These are phyloP conservation scores for Argentina silus DNA, from an alignment of 2,797 vertebrate genomes.

Conservation along the genomic window DNA sequence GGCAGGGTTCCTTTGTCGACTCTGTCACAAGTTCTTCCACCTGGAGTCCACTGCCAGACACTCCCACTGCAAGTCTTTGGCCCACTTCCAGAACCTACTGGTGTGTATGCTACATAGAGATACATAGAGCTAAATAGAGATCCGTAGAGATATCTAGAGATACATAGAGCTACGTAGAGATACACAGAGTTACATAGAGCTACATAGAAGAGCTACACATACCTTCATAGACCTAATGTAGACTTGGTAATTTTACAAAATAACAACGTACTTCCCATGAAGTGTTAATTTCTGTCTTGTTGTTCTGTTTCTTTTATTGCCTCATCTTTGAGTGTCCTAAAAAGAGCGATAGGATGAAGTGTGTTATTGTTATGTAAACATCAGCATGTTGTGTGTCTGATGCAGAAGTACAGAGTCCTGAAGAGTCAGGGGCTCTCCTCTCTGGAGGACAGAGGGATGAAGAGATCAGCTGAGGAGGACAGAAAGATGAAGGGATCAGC, in stretches of 20 bases:
- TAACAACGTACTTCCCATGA: background rate
- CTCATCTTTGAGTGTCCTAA: no score
- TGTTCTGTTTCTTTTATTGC: background rate
- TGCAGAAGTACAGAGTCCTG: slow-evolving; percentile 53
- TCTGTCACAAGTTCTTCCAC: slow-evolving; percentile 89
- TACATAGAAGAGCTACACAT: background rate
- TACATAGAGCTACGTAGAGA: no score
- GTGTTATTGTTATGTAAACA: background rate
- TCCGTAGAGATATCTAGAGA: background rate
- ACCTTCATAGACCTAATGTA: background rate
- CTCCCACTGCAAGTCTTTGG: slow-evolving; percentile 85
- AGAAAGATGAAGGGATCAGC: no score
- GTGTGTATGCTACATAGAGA: slow-evolving; percentile 71
- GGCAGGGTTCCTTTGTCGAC: slow-evolving; percentile 84
- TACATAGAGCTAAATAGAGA: background rate
- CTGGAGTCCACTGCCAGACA: slow-evolving; percentile 81
- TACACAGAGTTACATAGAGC: no score
- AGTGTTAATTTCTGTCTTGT: background rate
- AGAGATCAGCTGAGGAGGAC: background rate
- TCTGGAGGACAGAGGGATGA: background rate
- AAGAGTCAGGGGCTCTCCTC: slow-evolving; percentile 27
- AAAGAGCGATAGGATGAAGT: no score
- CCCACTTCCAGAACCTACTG: slow-evolving; percentile 89
- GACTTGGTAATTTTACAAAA: background rate
- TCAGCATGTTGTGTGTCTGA: background rate